A percentile compares a stretch with the other conserved stretches of the same genome.
phyloP scores from a whole-genome alignment of 2,113 vertebrate species.

The Synchiropus splendidus region DNA sequence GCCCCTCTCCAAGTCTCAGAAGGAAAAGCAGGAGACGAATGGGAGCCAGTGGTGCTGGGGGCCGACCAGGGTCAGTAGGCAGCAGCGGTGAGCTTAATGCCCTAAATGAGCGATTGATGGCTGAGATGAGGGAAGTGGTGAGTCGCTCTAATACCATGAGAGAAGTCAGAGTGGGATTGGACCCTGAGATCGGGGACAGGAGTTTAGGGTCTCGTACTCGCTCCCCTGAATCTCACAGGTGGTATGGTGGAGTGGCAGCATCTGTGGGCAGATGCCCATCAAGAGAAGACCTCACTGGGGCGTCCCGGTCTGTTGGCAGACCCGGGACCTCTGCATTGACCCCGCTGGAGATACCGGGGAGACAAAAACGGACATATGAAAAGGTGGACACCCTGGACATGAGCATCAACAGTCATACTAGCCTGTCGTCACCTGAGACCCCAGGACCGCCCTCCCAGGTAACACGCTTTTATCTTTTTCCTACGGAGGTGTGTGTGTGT shows the following conservation, averaged over 20 bases:
- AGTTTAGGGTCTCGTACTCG: conserved; percentile 48
- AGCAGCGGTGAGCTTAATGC: conserved; percentile 77
- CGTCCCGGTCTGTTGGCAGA: conserved; percentile 62
- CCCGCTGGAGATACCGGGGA: conserved; percentile 61
- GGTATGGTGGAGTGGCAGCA: conserved; percentile 43
- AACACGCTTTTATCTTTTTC: conserved; percentile 37
- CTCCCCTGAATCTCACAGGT: conserved; percentile 69
- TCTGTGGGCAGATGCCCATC: conserved; percentile 51
- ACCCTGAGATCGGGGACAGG: conserved; percentile 65
- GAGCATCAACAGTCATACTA: conserved; percentile 69
- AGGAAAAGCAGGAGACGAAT: conserved; percentile 75
- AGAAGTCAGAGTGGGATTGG: conserved; percentile 71
- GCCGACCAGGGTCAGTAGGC: conserved; percentile 76
- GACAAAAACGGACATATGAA: conserved; percentile 84
- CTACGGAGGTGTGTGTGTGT: too few relatives aligned
- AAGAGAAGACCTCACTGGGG: conserved; percentile 62
- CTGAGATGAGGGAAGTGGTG: conserved; percentile 81
- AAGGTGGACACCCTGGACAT: conserved; percentile 84
- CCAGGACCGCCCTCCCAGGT: conserved; percentile 70
- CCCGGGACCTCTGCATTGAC: conserved; percentile 33
- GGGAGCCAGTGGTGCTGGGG: conserved; percentile 52
- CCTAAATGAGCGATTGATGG: conserved; percentile 79
- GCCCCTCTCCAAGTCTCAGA: conserved; percentile 82
- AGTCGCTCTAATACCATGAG: conserved; percentile 73
- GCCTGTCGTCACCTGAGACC: conserved; percentile 65